Percentiles rank a stretch among this genome's conserved stretches.
Conservation (phyloP, 2,113 vertebrate species). For the Rhipidura dahli region DNA sequence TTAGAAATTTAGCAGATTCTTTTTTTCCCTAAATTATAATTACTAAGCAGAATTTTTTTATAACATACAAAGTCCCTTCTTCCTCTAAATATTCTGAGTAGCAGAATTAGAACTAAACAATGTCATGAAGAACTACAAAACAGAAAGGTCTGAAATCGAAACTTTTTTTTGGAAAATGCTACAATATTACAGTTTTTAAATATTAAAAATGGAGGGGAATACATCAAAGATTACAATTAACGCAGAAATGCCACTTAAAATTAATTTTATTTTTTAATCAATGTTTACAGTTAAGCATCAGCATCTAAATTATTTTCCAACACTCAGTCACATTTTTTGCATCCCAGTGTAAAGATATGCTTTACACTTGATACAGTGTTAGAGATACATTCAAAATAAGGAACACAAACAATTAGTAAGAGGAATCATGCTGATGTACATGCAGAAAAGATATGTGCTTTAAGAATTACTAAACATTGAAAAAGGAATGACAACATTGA, state of each 20-base stretch:
- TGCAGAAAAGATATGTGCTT: slow-evolving; percentile 21
- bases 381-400: slow-evolving; percentile 48
- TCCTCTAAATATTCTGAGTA: slow-evolving; percentile 13
- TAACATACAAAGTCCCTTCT: background rate
- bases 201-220: background rate
- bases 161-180: background rate
- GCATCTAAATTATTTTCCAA: slow-evolving; percentile 51
- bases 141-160: background rate
- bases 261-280: slow-evolving; percentile 46
- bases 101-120: background rate
- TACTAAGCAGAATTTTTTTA: background rate
- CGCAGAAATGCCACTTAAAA: slow-evolving; percentile 46
- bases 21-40: background rate
- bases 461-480: slow-evolving; percentile 33
- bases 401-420: slow-evolving; percentile 33
- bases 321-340: slow-evolving; percentile 31
- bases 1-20: background rate
- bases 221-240: slow-evolving; percentile 62
- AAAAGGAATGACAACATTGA: slow-evolving; percentile 40
- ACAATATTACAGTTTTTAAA: background rate
- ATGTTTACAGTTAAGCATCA: slow-evolving; percentile 44
- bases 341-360: slow-evolving; percentile 43
- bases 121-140: background rate
- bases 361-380: slow-evolving; percentile 40
- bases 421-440: slow-evolving; percentile 26